phyloP scores from a whole-genome alignment of 2,888 invertebrate genomes.

The Ferdinandea cuprea region DNA sequence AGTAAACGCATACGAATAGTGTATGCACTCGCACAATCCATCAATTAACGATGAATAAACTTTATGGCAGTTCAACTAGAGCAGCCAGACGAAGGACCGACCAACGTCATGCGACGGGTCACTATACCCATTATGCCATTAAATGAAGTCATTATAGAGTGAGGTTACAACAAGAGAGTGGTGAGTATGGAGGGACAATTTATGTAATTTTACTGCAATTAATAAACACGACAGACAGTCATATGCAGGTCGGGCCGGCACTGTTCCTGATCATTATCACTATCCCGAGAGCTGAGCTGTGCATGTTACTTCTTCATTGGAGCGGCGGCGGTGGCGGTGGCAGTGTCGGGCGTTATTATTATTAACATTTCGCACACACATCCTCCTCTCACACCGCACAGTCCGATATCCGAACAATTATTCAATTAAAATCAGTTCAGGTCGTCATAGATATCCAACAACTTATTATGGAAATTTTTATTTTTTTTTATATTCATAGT shows the following conservation, averaged over 20 bases:
- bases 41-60: constrained; percentile 64
- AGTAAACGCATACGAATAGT: background rate
- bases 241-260: background rate
- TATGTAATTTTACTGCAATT: constrained; percentile 61
- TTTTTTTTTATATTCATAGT: background rate
- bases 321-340: too few species aligned
- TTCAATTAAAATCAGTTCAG: constrained; percentile 71
- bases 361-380: background rate
- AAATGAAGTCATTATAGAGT: constrained; percentile 66
- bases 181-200: constrained; percentile 15
- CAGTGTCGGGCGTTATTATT: too few species aligned
- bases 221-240: constrained; percentile 45
- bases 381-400: background rate
- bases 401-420: constrained; percentile 67
- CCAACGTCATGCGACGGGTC: constrained; percentile 28
- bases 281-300: background rate
- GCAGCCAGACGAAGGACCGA: constrained; percentile 4
- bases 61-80: constrained; percentile 27
- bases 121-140: constrained; percentile 39
- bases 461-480: constrained; percentile 30
- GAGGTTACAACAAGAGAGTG: constrained; percentile 4
- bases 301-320: too few species aligned
- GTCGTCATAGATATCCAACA: constrained; percentile 65
- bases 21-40: constrained; percentile 19
- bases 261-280: constrained; percentile 11